phyloP scores from a whole-genome alignment of 2,797 vertebrate species.

The Eulemur albifrons region DNA sequence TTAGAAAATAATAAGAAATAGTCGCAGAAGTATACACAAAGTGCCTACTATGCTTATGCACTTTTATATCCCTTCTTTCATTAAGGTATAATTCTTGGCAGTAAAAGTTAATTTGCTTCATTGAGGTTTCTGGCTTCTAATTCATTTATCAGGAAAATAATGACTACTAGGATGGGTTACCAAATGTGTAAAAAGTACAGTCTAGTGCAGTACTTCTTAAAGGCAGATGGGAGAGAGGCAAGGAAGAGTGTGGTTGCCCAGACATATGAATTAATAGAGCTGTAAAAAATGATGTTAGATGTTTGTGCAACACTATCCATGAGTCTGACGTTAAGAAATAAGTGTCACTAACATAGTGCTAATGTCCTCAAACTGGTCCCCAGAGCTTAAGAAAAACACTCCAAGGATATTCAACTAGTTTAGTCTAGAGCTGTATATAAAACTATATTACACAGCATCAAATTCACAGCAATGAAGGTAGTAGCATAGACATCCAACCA shows the following conservation, averaged over 20 bases:
- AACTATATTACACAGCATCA: background rate
- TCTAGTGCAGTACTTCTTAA: background rate
- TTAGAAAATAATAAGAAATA: slow-evolving; percentile 15
- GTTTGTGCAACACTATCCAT: background rate
- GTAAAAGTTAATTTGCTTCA: slow-evolving; percentile 24
- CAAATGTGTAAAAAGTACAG: background rate
- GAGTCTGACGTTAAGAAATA: slow-evolving; percentile 10
- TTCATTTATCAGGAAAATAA: background rate
- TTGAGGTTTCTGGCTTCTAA: background rate
- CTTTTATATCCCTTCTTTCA: background rate
- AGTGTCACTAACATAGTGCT: background rate
- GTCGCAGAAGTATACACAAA: background rate
- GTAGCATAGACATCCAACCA: background rate
- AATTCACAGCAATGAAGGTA: background rate
- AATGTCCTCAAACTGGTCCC: background rate
- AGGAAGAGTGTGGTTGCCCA: background rate
- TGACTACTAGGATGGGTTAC: background rate
- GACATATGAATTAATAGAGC: background rate
- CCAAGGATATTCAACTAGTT: background rate
- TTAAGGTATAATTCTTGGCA: slow-evolving; percentile 13
- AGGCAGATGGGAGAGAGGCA: background rate
- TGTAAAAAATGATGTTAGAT: background rate
- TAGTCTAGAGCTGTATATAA: background rate
- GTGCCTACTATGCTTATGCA: background rate
- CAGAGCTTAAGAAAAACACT: background rate